Evolutionary conservation across 2,888 invertebrate species (phyloP).

Genomic region (Elegia similella): DNA sequence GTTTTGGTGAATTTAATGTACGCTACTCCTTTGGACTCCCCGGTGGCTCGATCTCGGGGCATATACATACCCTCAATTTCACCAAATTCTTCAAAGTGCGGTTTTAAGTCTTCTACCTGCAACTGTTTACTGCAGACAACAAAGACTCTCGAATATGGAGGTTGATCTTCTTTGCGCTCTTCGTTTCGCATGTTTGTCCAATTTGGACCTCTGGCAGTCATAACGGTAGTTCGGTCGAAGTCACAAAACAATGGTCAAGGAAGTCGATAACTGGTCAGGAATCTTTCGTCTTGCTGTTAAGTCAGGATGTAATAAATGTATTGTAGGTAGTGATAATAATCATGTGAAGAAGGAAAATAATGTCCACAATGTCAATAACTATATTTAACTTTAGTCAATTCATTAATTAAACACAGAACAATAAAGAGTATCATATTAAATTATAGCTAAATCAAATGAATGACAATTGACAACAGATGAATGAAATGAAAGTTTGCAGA

Average conservation of each 20-base stretch:
- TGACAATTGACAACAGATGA: no score
- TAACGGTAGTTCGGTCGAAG: constrained; percentile 7
- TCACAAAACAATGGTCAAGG: constrained; percentile 17
- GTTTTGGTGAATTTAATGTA: constrained; percentile 95
- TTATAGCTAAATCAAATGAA: no score
- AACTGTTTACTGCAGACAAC: constrained; percentile 90
- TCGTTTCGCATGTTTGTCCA: constrained; percentile 38
- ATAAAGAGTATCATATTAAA: no score
- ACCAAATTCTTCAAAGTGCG: constrained; percentile 90
- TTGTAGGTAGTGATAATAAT: no score
- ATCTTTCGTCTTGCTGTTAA: background rate
- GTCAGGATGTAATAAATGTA: background rate
- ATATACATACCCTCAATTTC: constrained; percentile 93
- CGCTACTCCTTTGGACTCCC: constrained; percentile 94
- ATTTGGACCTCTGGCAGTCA: constrained; percentile 19
- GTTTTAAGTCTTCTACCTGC: constrained; percentile 87
- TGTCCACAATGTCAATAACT: background rate
- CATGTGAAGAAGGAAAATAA: background rate
- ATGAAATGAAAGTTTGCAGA: no score
- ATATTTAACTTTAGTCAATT: background rate
- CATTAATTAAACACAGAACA: background rate
- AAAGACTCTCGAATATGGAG: constrained; percentile 94
- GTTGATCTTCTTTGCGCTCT: constrained; percentile 80
- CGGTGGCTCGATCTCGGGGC: constrained; percentile 90
- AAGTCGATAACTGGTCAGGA: constrained; percentile 8